Conservation (phyloP, 2,888 invertebrate genomes). For the Latrodectus elegans region DNA sequence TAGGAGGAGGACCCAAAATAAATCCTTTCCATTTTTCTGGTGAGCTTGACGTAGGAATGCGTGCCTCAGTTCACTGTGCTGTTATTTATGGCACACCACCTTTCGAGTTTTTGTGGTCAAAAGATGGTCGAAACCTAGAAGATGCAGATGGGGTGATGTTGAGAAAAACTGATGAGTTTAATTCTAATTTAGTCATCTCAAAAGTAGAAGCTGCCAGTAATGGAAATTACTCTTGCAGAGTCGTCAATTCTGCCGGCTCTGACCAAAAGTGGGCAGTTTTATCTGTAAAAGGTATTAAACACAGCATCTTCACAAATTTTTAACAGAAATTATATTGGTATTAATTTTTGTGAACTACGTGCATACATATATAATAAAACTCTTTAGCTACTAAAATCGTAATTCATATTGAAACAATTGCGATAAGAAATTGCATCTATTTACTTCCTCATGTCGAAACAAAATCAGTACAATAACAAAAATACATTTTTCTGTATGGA, state of each 20-base stretch:
- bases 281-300: constrained; percentile 37
- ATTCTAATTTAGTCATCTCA: constrained; percentile 32
- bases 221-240: constrained; percentile 69
- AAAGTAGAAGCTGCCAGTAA: constrained; percentile 37
- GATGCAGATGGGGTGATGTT: background rate
- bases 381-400: no score
- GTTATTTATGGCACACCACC: constrained; percentile 60
- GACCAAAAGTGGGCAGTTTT: constrained; percentile 44
- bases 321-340: no score
- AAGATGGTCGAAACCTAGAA: constrained; percentile 39
- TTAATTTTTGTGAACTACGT: no score
- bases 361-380: no score
- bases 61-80: constrained; percentile 1
- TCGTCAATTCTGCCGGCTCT: constrained; percentile 37
- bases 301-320: no score
- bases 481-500: no score
- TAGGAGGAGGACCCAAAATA: background rate
- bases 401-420: no score
- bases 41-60: background rate
- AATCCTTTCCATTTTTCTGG: constrained; percentile 34
- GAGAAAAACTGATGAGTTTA: constrained; percentile 20
- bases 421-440: no score
- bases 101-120: constrained; percentile 62
- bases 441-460: no score
- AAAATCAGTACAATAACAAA: no score